Evolutionary conservation across 2,113 vertebrate species (phyloP), one percentile per base, ranked within the genome.

Genomic region (Hystrix brachyura): DNA sequence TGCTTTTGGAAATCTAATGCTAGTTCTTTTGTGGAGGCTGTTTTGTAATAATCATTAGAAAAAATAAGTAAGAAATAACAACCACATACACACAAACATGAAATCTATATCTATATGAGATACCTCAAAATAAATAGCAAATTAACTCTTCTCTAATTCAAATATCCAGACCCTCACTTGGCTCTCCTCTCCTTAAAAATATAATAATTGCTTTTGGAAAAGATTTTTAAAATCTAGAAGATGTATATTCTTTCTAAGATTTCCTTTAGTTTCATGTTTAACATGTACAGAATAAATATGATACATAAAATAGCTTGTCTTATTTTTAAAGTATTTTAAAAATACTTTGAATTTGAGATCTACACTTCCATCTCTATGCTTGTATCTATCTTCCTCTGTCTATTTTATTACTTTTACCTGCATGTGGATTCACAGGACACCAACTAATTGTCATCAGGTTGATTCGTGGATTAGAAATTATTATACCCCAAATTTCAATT

Each of bases 131-230:
- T 59, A 90, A 64, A 57, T 0, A 82, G 4, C 9, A 74, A 90
- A 94, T 92, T 43, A 84, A 89, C 87, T 74, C 19, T 46, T 71
- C 27, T 90, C 18, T 72, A 90, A 94, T 32, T 78, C 29, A 87
- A 4, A 62, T 69, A 8, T 38, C 34, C n/a, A 76, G 32, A 78
- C 1, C 65, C 27, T 79, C 11, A 90, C 6, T 27, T 90, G 25
- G 46, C 7, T 91, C 18, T 13, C 11, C 2, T 64, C 5, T 23
- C 19, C 17, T 0, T 32, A n/a, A 67, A 89, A 74, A 59, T 43
- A 15, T 21, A 95, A 87, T 46, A 72, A 53, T 27, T 93, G 38
- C 34, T 43, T 82, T 90, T 25, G 67, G 64, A 81, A 72, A 85
- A 59, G 1, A 34, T 60, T 82, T 95, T 86, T 2, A 46, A 89